Base-by-base conservation (phyloP, 2,113 vertebrate genomes). In the Glaucomys volans region DNA sequence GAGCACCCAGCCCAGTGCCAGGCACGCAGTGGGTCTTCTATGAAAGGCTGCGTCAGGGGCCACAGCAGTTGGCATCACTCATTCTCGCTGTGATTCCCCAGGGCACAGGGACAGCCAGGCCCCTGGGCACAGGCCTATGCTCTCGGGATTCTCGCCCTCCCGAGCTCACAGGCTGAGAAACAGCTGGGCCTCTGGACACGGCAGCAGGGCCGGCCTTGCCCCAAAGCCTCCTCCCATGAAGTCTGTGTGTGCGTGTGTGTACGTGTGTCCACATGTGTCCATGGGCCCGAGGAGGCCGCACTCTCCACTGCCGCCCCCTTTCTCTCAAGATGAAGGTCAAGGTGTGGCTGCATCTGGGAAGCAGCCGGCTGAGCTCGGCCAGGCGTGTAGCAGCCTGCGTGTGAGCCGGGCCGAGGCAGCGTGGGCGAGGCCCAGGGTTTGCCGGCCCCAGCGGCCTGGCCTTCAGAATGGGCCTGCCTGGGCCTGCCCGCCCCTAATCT, bases 401-500 rank as follows among this genome's bases (percentile, higher is more conserved):
- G 87, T 22, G 44, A 0, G 22, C 89, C 11, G 32, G 62, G 18
- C 44, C 20, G 0, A 44, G 85, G 92, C 14, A 11, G 85, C 11
- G 6, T 94, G 93, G 93, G 97, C n/a, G 97, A 96, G 96, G 93
- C 88, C 37, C 52, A 30, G 77, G 52, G 57, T 59, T 92, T 42
- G 88, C 87, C 90, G 1, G 32, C 44, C 64, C 87, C 88, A 22
- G 92, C 1, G 24, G 75, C 62, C 80, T 87, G 30, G 37, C 84
- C 91, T 87, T 87, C 67, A 82, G 81, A 94, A 44, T 26, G 90
- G 88, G 91, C 97, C 52, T 97, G 96, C 75, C 74, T 16, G 44
- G 89, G 50, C 97, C 91, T 96, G 96, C 26, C 59, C n/a, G 42
- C 50, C 57, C 44, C 35, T 90, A 90, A 97, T 97, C 97, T 97